These are phyloP conservation scores for Bubalus kerabau DNA, from an alignment of 2,113 vertebrate genomes.

Conservation along the genomic window DNA sequence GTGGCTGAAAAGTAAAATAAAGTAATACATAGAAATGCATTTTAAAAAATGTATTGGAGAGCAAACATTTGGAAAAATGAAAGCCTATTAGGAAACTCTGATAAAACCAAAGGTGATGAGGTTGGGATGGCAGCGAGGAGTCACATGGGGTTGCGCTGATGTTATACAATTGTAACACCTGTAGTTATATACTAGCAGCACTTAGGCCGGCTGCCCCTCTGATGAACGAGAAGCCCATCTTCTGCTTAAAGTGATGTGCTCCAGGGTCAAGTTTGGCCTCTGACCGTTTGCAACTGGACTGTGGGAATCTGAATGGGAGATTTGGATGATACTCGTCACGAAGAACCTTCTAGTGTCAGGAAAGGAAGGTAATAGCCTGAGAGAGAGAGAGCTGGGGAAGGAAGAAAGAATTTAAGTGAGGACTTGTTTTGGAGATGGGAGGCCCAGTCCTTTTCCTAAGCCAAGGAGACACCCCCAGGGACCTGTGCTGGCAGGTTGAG, in stretches of 20 bases:
- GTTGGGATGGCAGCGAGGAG: background rate
- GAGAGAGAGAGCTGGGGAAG: background rate
- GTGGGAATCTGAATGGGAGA: background rate
- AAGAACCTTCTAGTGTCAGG: background rate
- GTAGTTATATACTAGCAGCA: background rate
- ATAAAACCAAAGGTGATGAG: background rate
- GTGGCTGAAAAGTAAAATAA: background rate
- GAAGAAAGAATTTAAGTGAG: background rate
- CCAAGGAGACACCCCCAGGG: background rate
- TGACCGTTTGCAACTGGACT: background rate
- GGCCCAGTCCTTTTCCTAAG: background rate
- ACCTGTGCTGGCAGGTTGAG: background rate
- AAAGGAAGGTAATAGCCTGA: background rate
- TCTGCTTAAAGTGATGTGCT: background rate
- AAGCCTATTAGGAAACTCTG: background rate
- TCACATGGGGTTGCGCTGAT: background rate
- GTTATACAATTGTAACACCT: background rate
- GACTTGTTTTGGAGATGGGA: background rate
- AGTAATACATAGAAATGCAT: background rate
- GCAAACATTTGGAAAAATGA: background rate
- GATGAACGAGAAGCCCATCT: background rate
- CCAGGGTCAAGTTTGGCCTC: background rate
- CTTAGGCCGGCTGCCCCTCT: background rate
- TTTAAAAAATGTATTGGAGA: background rate
- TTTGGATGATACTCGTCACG: background rate